Evolutionary conservation across 2,113 vertebrate species (phyloP).

Genomic region (Saguinus midas): DNA sequence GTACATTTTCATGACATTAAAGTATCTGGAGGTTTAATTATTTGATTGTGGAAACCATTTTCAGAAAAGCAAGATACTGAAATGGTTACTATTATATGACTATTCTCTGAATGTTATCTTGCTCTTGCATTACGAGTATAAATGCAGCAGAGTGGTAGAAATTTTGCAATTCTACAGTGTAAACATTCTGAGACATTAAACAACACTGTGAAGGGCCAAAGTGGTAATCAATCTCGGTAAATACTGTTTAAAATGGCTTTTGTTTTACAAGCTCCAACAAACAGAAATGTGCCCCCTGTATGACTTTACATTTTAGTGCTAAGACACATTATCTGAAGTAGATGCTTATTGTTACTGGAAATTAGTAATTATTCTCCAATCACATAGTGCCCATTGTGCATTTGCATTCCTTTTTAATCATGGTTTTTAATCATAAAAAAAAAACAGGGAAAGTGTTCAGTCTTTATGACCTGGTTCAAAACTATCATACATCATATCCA

Average conservation of each 20-base stretch:
- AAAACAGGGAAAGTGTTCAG: neutral
- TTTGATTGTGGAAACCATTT: slow-evolving; percentile 4
- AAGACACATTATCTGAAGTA: neutral
- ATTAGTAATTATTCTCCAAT: slow-evolving; percentile 16
- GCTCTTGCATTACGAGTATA: neutral
- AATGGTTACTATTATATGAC: neutral
- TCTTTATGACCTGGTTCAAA: neutral
- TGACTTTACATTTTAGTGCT: neutral
- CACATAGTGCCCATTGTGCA: neutral
- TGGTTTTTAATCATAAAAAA: slow-evolving; percentile 18
- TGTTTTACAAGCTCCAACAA: neutral
- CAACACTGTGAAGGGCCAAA: neutral
- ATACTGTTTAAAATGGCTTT: neutral
- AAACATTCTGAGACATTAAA: neutral
- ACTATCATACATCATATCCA: neutral
- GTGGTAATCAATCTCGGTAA: neutral
- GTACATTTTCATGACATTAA: neutral
- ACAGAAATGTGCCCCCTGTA: neutral
- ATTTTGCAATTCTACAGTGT: neutral
- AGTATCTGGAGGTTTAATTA: neutral
- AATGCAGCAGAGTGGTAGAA: neutral
- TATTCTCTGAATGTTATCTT: neutral
- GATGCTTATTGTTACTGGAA: neutral
- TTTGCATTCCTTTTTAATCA: neutral
- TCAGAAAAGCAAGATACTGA: neutral